Percentiles rank a stretch among this genome's conserved stretches.
These are phyloP conservation scores for Liolophura sinensis DNA, from an alignment of 1,140 invertebrate species.

Conservation along the genomic window DNA sequence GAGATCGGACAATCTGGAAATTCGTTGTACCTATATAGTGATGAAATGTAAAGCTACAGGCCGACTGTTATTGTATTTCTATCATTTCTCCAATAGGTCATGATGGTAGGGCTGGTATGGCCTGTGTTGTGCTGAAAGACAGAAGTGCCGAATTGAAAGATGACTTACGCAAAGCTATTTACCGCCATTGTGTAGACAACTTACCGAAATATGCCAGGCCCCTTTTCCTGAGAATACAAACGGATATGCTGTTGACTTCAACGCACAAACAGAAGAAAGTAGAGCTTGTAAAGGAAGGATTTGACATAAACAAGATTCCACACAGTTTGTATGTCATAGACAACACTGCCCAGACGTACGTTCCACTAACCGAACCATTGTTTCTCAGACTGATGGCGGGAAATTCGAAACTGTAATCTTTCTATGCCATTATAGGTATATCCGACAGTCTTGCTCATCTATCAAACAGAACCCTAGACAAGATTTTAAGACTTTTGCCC, in stretches of 20 bases:
- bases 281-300: conserved; percentile 1
- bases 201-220: conserved; percentile 6
- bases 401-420: too few species aligned
- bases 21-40: not conserved
- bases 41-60: not conserved
- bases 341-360: too few species aligned
- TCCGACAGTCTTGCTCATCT: too few species aligned
- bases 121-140: conserved; percentile 70
- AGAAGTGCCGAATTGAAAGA: conserved; percentile 17
- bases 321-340: not conserved
- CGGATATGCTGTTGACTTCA: not conserved
- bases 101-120: conserved; percentile 95
- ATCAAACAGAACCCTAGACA: too few species aligned
- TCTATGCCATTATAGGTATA: too few species aligned
- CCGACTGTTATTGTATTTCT: not conserved
- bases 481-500: too few species aligned
- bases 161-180: conserved; percentile 18
- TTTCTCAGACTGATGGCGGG: too few species aligned
- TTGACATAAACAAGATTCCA: not conserved
- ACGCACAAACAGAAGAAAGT: conserved; percentile 5
- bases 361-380: too few species aligned
- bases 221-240: conserved; percentile 3
- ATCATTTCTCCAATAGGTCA: conserved; percentile 66
- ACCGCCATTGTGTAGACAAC: not conserved
- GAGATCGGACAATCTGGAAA: not conserved